These are phyloP conservation scores for Bufotes viridis DNA, from an alignment of 2,797 vertebrate species.

Conservation along the genomic window DNA sequence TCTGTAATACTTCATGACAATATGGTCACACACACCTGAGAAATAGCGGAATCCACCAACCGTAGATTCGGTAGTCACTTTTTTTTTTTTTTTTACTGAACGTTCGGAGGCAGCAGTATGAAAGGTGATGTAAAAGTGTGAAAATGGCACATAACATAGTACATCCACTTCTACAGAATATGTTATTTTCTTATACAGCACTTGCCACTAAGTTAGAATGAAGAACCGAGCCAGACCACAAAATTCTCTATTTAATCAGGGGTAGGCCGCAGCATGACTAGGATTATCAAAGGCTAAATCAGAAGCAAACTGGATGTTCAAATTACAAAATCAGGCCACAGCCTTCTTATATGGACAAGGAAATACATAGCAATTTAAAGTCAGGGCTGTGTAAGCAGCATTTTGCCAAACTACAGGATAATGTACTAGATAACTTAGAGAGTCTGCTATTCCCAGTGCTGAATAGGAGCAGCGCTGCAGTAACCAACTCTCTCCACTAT, in stretches of 20 bases:
- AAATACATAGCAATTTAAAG: constrained; percentile 19
- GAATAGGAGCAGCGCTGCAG: too few relatives aligned
- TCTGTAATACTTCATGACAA: too few relatives aligned
- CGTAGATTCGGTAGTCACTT: too few relatives aligned
- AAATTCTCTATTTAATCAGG: constrained; percentile 51
- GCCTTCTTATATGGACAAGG: constrained; percentile 26
- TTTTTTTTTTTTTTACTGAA: background rate
- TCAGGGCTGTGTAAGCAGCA: background rate
- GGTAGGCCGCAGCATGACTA: constrained; percentile 57
- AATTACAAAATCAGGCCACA: constrained; percentile 43
- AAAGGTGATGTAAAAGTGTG: constrained; percentile 32
- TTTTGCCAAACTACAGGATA: background rate
- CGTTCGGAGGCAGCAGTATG: background rate
- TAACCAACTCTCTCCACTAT: too few relatives aligned
- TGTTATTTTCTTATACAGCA: constrained; percentile 28
- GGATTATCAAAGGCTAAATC: constrained; percentile 59
- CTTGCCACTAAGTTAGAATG: constrained; percentile 29
- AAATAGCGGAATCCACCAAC: too few relatives aligned
- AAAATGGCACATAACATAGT: background rate
- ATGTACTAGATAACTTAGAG: background rate
- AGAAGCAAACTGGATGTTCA: constrained; percentile 54
- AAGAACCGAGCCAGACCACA: constrained; percentile 60
- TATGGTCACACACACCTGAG: too few relatives aligned
- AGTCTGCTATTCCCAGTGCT: background rate
- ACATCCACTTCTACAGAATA: constrained; percentile 32